Evolutionary conservation across 2,797 vertebrate genomes (phyloP).

Genomic region (Diglossa cyanea): DNA sequence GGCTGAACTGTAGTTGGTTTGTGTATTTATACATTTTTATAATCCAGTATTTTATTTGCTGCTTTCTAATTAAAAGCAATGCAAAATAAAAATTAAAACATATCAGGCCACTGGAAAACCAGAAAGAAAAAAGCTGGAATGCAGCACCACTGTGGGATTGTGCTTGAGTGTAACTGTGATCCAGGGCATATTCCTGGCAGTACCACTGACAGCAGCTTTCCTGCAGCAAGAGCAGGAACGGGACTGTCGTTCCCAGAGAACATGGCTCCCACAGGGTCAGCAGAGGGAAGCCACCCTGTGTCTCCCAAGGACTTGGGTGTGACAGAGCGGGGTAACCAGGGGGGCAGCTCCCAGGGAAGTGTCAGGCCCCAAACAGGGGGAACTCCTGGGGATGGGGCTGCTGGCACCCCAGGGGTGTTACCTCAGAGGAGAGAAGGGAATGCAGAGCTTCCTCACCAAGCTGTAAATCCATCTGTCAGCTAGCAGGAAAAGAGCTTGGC

Average conservation of each 20-base stretch:
- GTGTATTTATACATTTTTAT: not conserved
- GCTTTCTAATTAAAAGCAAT: not conserved
- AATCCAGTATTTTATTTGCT: not conserved
- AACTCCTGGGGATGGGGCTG: not conserved
- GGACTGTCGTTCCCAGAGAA: not conserved
- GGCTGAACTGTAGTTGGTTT: not conserved
- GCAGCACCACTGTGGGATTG: not conserved
- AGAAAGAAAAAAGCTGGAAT: not conserved
- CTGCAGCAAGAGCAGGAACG: not conserved
- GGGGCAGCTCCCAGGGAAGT: not conserved
- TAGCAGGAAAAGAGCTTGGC: not conserved
- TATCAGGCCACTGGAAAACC: not conserved
- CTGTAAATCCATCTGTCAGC: not conserved
- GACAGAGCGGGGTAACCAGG: rapidly evolving
- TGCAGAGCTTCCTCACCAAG: not conserved
- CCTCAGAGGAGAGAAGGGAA: not conserved
- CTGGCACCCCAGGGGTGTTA: not conserved
- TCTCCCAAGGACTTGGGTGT: not conserved
- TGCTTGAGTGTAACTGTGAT: rapidly evolving
- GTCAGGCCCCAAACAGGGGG: not conserved
- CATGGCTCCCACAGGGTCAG: rapidly evolving
- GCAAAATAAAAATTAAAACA: not conserved
- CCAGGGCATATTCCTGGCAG: not conserved
- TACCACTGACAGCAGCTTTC: not conserved
- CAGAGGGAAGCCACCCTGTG: not conserved